Percentiles rank a stretch among this genome's conserved stretches.
Evolutionary conservation across 1,140 invertebrate species (phyloP).

Genomic region (Aleiodes sp.): DNA sequence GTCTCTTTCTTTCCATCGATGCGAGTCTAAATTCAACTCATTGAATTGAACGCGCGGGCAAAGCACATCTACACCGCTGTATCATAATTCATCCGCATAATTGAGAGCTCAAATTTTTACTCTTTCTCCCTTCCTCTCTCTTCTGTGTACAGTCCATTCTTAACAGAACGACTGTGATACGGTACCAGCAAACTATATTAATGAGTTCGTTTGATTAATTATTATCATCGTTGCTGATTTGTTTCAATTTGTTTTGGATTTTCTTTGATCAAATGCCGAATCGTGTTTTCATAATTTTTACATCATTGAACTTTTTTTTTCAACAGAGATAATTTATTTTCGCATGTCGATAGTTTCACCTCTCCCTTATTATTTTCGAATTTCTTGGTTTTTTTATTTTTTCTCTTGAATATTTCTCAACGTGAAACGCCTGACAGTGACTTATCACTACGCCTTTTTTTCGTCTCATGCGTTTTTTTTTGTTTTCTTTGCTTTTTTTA

Average conservation of each 20-base stretch:
- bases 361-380: conserved; percentile 6
- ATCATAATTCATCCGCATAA: conserved; percentile 61
- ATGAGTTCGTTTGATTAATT: conserved; percentile 61
- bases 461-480: no score
- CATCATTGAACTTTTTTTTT: no score
- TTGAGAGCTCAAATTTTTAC: conserved; percentile 62
- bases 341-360: background rate
- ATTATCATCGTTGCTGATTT: conserved; percentile 62
- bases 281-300: conserved; percentile 52
- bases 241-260: conserved; percentile 59
- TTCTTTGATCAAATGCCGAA: conserved; percentile 44
- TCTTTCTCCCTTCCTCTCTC: background rate
- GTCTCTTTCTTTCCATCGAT: background rate
- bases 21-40: background rate
- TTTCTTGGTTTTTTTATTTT: background rate
- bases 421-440: conserved; percentile 27
- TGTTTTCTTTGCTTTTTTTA: background rate
- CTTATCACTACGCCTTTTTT: conserved; percentile 23
- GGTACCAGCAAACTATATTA: conserved; percentile 49
- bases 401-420: background rate
- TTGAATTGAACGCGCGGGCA: conserved; percentile 13
- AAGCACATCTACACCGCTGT: conserved; percentile 13
- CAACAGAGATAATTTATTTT: background rate
- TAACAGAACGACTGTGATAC: conserved; percentile 26
- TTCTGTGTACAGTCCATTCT: conserved; percentile 5